Conservation (phyloP, 1,140 invertebrate species). For the Procambarus virginalis region DNA sequence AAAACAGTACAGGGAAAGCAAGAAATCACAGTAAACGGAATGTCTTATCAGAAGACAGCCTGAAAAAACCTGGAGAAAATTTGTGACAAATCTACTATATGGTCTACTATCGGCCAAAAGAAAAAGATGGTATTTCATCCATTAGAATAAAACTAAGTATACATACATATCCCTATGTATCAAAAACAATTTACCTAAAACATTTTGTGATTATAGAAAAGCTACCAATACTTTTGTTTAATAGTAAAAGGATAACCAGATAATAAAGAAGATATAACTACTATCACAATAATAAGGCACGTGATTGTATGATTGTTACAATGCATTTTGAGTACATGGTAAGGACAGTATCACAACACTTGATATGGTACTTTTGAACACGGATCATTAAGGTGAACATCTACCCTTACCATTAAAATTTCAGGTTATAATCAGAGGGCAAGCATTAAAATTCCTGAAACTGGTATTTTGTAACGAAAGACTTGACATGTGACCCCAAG, state of each 20-base stretch:
- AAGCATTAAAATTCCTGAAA: conserved; percentile 4
- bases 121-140: conserved; percentile 8
- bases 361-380: conserved; percentile 7
- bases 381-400: background rate
- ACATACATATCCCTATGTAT: conserved; percentile 44
- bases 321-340: conserved; percentile 42
- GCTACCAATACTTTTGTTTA: conserved; percentile 20
- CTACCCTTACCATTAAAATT: background rate
- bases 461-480: background rate
- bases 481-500: background rate
- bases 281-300: conserved; percentile 67
- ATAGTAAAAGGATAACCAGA: conserved; percentile 32
- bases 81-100: conserved; percentile 19
- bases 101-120: background rate
- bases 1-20: conserved; percentile 59
- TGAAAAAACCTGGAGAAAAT: conserved; percentile 22
- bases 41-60: conserved; percentile 63
- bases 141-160: conserved; percentile 24
- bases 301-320: conserved; percentile 61
- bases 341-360: conserved; percentile 37
- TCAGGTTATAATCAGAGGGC: background rate
- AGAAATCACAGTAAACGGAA: conserved; percentile 66
- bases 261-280: conserved; percentile 53
- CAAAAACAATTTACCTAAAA: conserved; percentile 39
- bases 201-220: conserved; percentile 9